Base-by-base conservation (phyloP, 2,888 invertebrate species). In the Melanostoma scalare region DNA sequence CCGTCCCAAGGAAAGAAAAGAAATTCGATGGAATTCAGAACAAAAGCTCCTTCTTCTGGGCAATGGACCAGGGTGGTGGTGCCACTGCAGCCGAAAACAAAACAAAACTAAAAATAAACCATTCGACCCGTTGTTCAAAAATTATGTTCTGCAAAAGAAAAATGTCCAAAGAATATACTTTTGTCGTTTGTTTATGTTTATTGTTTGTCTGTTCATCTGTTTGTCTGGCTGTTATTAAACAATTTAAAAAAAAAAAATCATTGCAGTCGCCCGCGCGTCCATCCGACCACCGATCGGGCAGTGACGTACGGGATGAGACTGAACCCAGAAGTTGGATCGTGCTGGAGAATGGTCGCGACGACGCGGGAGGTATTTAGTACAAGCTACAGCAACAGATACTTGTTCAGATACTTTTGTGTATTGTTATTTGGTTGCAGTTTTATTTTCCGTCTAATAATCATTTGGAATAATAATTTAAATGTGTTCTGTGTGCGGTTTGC, bases 121-220 rank as follows among this genome's bases (percentile, higher is more conserved):
- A 42, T 40, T 30, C 73, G 40, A 52, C 36, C 30, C 58, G 33
- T 63, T 48, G 56, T 61, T 71, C 53, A 63, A 69, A 79, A 84
- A 84, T 84, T 84, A 84, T 79, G 79, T 84, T 79, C 82, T 60
- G 82, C 82, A 79, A 53, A 20, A 52, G 74, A 79, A 67, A 67
- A 84, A 79, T 84, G 74, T 84, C 65, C 79, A 60, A 84, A 55
- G 74, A 73, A 82, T 79, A 82, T 79, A 84, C 79, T 84, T 79
- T 84, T 84, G 84, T 84, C 84, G 79, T 79, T 84, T 84, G 84
- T 84, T 84, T 84, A 84, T 84, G 84, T 84, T 84, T 84, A 84
- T 84, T 84, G 84, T 79, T 79, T 79, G 82, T 65, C 60, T 81
- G 79, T 79, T 79, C 48, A 63, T 73, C 78, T 78, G 79, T 84